Base-by-base conservation (phyloP, 2,113 vertebrate genomes). In the Saccopteryx bilineata region DNA sequence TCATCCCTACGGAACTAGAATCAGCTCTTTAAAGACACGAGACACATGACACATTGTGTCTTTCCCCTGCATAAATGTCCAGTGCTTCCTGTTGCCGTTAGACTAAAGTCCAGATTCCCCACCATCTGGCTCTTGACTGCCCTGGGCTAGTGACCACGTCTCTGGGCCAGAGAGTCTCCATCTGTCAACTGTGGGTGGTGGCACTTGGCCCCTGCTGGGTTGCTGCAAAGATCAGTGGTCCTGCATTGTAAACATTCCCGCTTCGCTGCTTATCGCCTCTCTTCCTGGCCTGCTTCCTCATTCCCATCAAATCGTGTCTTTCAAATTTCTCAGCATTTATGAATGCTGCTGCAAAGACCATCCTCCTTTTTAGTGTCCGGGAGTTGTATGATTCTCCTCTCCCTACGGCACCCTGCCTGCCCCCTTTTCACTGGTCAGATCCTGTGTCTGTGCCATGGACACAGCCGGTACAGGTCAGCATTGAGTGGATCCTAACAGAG, bases 121-220 rank as follows among this genome's bases (percentile, higher is more conserved):
- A 7, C 54, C 26, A 1, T n/a, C 18, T 33, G 75, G n/a, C 39
- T 69, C 26, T 61, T 17, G 12, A 6, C 58, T 10, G 19, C n/a
- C 50, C 14, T 50, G 69, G n/a, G n/a, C 0, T 7, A 66, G 61
- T 10, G 65, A 89, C 52, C 68, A 0, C 46, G 26, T 8, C 48
- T 48, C 21, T 46, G 15, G 52, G 21, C 80, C 61, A 3, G 14
- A 19, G 56, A 4, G 17, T 75, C 63, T 46, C 28, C 23, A 7
- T 8, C 50, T 75, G 9, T 17, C 18, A 50, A 14, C 24, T 10
- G 2, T 48, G 65, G 63, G 10, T 4, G 6, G 12, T 13, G 11
- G 28, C 9, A 19, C 24, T 5, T 11, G n/a, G 12, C 1, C n/a
- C 69, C 56, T 7, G 0, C 18, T 0, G 1, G 61, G 1, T 14